Percentiles rank a stretch among this genome's conserved stretches.
phyloP scores from a whole-genome alignment of 2,888 invertebrate genomes.

The Thymelicus acteon region DNA sequence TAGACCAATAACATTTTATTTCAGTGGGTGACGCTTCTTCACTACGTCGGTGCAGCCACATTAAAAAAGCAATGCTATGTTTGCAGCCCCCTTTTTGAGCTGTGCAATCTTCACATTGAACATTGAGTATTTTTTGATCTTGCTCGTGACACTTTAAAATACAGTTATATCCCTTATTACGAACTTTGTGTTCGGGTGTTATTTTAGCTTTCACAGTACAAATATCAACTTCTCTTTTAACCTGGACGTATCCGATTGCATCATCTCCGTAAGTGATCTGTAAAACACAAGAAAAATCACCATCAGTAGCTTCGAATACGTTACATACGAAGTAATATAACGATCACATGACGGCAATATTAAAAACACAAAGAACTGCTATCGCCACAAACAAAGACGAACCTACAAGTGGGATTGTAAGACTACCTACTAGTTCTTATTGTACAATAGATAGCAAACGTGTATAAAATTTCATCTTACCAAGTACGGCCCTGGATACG shows the following conservation, averaged over 20 bases:
- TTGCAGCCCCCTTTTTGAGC: conserved; percentile 13
- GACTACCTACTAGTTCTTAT: too few relatives aligned
- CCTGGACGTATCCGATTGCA: conserved; percentile 45
- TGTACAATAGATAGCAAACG: too few relatives aligned
- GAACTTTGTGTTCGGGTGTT: conserved; percentile 44
- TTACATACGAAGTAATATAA: too few relatives aligned
- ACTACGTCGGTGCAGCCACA: conserved; percentile 44
- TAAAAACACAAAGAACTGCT: too few relatives aligned
- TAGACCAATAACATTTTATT: conserved; percentile 42
- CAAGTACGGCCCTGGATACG: too few relatives aligned
- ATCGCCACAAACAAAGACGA: too few relatives aligned
- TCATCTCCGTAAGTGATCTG: conserved; percentile 38
- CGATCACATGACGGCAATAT: too few relatives aligned
- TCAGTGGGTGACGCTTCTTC: conserved; percentile 40
- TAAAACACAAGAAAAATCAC: too few relatives aligned
- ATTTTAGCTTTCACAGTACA: conserved; percentile 46
- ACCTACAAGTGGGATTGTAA: too few relatives aligned
- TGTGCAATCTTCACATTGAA: too few relatives aligned
- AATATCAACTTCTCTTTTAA: conserved; percentile 40
- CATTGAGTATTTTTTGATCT: not conserved
- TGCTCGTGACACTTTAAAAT: not conserved
- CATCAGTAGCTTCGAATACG: too few relatives aligned
- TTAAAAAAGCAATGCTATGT: conserved; percentile 41
- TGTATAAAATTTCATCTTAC: too few relatives aligned
- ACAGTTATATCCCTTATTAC: conserved; percentile 12